Conservation (phyloP, 1,140 invertebrate genomes). For the Calephelis virginiensis region DNA sequence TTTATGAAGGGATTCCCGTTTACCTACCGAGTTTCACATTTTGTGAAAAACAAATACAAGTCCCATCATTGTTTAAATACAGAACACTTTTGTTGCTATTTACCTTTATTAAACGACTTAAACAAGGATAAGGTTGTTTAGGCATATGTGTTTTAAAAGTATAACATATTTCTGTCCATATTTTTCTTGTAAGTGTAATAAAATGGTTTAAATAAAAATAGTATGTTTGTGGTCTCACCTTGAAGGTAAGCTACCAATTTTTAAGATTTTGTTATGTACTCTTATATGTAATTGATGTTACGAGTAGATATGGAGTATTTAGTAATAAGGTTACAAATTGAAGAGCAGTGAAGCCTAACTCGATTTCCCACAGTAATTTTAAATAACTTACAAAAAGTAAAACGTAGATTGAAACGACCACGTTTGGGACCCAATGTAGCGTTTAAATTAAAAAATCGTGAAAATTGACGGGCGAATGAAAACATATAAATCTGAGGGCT, state of each 20-base stretch:
- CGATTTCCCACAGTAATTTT: not conserved
- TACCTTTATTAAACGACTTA: no score
- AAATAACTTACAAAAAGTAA: constrained; percentile 30
- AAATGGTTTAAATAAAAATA: no score
- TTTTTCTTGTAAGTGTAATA: no score
- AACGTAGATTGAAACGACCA: constrained; percentile 52
- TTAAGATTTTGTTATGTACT: no score
- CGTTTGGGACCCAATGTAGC: constrained; percentile 52
- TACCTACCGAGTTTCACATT: constrained; percentile 37
- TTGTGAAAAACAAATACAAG: constrained; percentile 40
- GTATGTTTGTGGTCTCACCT: no score
- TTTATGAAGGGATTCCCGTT: constrained; percentile 58
- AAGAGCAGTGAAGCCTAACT: not conserved
- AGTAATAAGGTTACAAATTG: not conserved
- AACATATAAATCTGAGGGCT: constrained; percentile 72
- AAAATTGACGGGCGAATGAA: constrained; percentile 67
- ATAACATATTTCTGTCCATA: no score
- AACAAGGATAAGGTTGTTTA: no score
- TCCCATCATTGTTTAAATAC: constrained; percentile 9
- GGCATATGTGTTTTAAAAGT: no score
- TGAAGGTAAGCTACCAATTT: no score
- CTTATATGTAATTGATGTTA: no score
- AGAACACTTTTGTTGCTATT: not conserved
- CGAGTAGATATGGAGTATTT: no score
- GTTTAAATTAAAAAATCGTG: constrained; percentile 68